phyloP scores from a whole-genome alignment of 2,888 invertebrate genomes.

The Orthosia gracilis region DNA sequence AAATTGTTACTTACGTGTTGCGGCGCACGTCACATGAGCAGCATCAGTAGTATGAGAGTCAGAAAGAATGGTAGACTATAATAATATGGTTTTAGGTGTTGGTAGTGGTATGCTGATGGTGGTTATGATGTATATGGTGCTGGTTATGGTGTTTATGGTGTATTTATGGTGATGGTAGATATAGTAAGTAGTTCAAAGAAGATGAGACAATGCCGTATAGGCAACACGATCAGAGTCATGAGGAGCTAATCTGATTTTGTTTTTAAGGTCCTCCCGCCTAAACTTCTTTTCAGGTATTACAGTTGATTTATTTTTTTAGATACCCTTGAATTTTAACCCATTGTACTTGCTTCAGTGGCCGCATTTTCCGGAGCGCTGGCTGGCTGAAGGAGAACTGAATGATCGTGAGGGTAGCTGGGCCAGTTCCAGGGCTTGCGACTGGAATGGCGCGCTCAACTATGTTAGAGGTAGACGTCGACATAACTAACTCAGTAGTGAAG shows the following conservation, averaged over 20 bases:
- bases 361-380: constrained; percentile 85
- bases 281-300: background rate
- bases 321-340: constrained; percentile 51
- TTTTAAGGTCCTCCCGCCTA: background rate
- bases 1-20: background rate
- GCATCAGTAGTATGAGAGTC: too few relatives aligned
- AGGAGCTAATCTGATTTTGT: too few relatives aligned
- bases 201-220: too few relatives aligned
- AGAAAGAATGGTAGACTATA: too few relatives aligned
- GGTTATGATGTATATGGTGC: too few relatives aligned
- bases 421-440: constrained; percentile 84
- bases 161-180: too few relatives aligned
- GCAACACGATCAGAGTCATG: too few relatives aligned
- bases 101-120: too few relatives aligned
- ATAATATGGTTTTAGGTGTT: too few relatives aligned
- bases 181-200: too few relatives aligned
- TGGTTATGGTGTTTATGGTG: background rate
- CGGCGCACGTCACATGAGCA: too few relatives aligned
- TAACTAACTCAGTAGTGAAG: too few relatives aligned
- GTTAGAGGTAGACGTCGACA: constrained; percentile 80
- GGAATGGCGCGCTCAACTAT: constrained; percentile 86
- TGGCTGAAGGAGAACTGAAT: constrained; percentile 80
- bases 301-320: constrained; percentile 49
- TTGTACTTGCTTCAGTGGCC: constrained; percentile 81
- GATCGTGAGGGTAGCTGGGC: constrained; percentile 75